These are phyloP conservation scores for Brevipalpus yothersi DNA, from an alignment of 1,140 invertebrate species.

Conservation along the genomic window DNA sequence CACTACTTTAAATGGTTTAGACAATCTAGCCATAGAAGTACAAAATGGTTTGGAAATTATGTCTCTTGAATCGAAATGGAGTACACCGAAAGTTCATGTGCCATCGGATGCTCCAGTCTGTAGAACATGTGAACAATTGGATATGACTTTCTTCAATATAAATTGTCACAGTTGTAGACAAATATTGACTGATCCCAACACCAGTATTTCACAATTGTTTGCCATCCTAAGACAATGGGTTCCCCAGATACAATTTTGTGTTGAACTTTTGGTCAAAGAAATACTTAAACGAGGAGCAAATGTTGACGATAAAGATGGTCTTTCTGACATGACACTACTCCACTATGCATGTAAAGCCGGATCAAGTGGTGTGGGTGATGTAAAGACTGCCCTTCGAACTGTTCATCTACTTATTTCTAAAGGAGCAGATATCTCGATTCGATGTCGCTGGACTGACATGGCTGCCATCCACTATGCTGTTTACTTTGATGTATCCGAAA, in stretches of 20 bases:
- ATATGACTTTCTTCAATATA: constrained; percentile 27
- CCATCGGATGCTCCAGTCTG: constrained; percentile 26
- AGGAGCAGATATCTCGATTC: constrained; percentile 24
- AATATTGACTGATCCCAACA: constrained; percentile 19
- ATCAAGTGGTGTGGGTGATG: constrained; percentile 26
- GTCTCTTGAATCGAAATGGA: background rate
- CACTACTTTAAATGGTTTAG: too few relatives aligned
- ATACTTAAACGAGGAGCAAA: constrained; percentile 24
- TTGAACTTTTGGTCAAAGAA: constrained; percentile 24
- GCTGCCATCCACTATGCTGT: constrained; percentile 29
- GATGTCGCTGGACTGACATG: constrained; percentile 32
- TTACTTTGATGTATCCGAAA: constrained; percentile 28
- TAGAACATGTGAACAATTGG: constrained; percentile 21
- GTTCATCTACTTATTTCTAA: constrained; percentile 19
- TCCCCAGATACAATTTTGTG: constrained; percentile 26
- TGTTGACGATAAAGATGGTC: constrained; percentile 27
- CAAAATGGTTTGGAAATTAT: background rate
- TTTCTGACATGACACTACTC: constrained; percentile 31
- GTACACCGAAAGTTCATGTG: constrained; percentile 21
- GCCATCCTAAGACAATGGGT: constrained; percentile 30
- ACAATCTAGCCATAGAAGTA: background rate
- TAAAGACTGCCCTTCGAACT: constrained; percentile 16
- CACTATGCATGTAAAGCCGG: constrained; percentile 31
- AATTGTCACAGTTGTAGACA: constrained; percentile 23
- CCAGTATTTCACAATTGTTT: constrained; percentile 25